Percentiles rank a stretch among this genome's conserved stretches.
phyloP scores from a whole-genome alignment of 2,797 vertebrate species.

The Picus viridis region DNA sequence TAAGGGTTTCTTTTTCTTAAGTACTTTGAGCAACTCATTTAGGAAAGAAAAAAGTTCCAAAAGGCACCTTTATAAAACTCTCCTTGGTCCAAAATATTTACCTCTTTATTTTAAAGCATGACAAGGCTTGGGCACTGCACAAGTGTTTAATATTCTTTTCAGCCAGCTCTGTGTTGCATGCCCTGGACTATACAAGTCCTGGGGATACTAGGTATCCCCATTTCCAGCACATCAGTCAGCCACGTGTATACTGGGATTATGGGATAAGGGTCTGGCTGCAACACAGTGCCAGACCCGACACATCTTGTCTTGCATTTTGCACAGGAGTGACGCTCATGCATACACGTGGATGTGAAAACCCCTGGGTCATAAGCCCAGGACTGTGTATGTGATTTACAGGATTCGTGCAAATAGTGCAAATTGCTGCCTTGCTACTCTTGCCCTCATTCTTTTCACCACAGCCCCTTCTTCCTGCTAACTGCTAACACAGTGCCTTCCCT shows the following conservation, averaged over 20 bases:
- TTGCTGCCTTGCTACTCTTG: neutral
- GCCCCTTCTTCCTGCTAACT: neutral
- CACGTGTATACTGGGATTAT: neutral
- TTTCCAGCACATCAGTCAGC: neutral
- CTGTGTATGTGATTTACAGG: neutral
- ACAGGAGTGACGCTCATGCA: neutral
- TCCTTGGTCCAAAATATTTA: neutral
- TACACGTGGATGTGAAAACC: neutral
- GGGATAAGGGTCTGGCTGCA: neutral
- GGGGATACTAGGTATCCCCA: neutral
- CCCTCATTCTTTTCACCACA: neutral
- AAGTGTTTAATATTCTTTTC: neutral
- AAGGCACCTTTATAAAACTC: neutral
- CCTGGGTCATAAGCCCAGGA: neutral
- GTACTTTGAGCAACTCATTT: neutral
- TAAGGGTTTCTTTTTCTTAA: neutral
- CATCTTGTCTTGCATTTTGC: neutral
- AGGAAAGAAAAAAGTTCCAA: neutral
- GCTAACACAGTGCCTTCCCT: neutral
- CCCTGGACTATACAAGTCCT: neutral
- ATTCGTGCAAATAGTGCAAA: neutral
- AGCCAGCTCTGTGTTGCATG: neutral
- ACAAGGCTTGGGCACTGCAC: neutral
- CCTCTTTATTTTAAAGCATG: neutral
- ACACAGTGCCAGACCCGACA: neutral